Percentiles rank a stretch among this genome's conserved stretches.
These are phyloP conservation scores for Diachasmimorpha longicaudata DNA, from an alignment of 1,140 invertebrate species.

Conservation along the genomic window DNA sequence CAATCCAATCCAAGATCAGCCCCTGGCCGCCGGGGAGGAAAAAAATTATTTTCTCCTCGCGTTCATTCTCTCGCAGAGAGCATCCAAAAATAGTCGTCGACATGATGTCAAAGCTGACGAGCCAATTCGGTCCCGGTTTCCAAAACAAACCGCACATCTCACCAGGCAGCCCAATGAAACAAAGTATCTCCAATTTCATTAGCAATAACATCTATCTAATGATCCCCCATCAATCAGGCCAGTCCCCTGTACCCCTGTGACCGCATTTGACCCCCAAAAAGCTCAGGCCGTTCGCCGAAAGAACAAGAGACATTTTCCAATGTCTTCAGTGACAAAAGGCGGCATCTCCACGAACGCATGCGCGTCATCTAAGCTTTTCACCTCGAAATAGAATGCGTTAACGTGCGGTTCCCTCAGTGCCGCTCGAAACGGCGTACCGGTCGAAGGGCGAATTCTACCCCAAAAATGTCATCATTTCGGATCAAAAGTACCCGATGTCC, in stretches of 20 bases:
- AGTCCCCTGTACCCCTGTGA: not conserved
- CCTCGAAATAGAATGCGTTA: slow-evolving; percentile 34
- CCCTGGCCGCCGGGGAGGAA: no score
- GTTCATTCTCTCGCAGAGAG: no score
- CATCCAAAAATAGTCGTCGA: no score
- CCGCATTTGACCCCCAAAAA: not conserved
- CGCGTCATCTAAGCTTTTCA: slow-evolving; percentile 25
- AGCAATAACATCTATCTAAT: no score
- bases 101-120: no score
- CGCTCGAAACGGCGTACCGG: slow-evolving; percentile 31
- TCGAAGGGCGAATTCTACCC: slow-evolving; percentile 11
- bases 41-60: no score
- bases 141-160: no score
- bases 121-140: no score
- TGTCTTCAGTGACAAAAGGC: not conserved
- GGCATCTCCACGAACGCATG: slow-evolving; percentile 17
- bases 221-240: no score
- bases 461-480: not conserved
- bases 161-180: no score
- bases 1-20: no score
- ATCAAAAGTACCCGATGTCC: not conserved
- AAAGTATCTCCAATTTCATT: no score
- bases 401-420: slow-evolving; percentile 27
- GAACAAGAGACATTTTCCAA: not conserved
- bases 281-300: not conserved